A percentile compares a stretch with the other conserved stretches of the same genome.
phyloP scores from a whole-genome alignment of 1,140 invertebrate genomes.

The Ridgeia piscesae region DNA sequence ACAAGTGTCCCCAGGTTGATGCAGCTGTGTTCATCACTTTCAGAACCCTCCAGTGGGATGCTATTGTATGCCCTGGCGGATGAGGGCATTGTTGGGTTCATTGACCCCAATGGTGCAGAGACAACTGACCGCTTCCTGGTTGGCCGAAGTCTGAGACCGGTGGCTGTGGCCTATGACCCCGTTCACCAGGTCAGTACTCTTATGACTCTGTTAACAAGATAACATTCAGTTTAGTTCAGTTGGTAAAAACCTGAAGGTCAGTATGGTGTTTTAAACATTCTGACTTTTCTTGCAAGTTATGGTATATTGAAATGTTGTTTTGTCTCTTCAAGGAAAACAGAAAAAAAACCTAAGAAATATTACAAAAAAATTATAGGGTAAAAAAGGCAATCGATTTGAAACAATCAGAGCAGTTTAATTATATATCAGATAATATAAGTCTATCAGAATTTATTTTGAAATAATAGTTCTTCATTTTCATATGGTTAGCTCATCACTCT shows the following conservation, averaged over 20 bases:
- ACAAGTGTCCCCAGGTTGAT: too few species aligned
- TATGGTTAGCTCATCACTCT: too few species aligned
- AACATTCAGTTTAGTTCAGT: too few species aligned
- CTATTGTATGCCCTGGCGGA: constrained; percentile 40
- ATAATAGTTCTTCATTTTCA: too few species aligned
- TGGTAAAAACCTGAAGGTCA: too few species aligned
- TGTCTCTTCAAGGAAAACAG: background rate
- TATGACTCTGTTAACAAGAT: background rate
- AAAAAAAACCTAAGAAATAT: too few species aligned
- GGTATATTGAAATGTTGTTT: background rate
- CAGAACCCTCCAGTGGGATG: constrained; percentile 34
- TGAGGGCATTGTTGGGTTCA: constrained; percentile 43
- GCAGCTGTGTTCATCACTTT: background rate
- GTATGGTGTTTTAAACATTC: background rate
- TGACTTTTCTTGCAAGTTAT: background rate
- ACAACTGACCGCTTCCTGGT: constrained; percentile 36
- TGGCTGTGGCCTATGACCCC: constrained; percentile 45
- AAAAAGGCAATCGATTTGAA: too few species aligned
- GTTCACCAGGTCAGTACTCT: constrained; percentile 37
- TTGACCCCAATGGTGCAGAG: constrained; percentile 34
- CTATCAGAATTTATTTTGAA: too few species aligned
- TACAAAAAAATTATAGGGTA: too few species aligned
- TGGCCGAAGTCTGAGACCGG: constrained; percentile 38
- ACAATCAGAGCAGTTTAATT: too few species aligned
- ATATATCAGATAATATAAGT: too few species aligned